These are phyloP conservation scores for Lepus oiostolus DNA, from an alignment of 2,797 vertebrate genomes.

Conservation along the genomic window DNA sequence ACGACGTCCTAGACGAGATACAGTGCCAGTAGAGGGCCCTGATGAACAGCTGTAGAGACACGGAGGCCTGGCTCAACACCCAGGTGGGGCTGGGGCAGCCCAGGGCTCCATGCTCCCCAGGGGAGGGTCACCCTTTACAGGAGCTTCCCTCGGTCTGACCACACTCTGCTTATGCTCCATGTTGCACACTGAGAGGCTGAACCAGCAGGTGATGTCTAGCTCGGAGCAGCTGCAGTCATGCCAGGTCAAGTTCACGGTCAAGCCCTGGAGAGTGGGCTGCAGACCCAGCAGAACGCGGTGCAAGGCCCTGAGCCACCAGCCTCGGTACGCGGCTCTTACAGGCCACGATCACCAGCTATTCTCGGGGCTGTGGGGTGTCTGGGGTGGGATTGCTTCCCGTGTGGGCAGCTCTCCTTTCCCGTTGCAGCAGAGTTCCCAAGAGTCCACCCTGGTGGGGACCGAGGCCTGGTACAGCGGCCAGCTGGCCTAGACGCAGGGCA, in stretches of 20 bases:
- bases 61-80: conserved; percentile 85
- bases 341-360: not conserved
- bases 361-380: not conserved
- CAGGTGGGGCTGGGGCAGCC: conserved; percentile 77
- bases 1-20: conserved; percentile 85
- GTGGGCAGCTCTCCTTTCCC: not conserved
- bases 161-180: not conserved
- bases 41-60: conserved; percentile 86
- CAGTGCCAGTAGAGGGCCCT: conserved; percentile 86
- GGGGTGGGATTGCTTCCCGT: not conserved
- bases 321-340: accelerated
- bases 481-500: conserved; percentile 86
- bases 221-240: conserved; percentile 84
- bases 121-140: not conserved
- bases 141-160: not conserved
- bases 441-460: conserved; percentile 86
- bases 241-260: conserved; percentile 76
- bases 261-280: conserved; percentile 86
- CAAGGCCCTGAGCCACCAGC: not conserved
- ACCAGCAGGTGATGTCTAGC: conserved; percentile 82
- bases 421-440: conserved; percentile 90
- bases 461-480: conserved; percentile 87
- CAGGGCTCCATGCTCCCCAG: not conserved
- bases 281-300: conserved; percentile 84
- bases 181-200: conserved; percentile 76